Evolutionary conservation across 2,888 invertebrate genomes (phyloP).

Genomic region (Mimumesa dahlbomi): DNA sequence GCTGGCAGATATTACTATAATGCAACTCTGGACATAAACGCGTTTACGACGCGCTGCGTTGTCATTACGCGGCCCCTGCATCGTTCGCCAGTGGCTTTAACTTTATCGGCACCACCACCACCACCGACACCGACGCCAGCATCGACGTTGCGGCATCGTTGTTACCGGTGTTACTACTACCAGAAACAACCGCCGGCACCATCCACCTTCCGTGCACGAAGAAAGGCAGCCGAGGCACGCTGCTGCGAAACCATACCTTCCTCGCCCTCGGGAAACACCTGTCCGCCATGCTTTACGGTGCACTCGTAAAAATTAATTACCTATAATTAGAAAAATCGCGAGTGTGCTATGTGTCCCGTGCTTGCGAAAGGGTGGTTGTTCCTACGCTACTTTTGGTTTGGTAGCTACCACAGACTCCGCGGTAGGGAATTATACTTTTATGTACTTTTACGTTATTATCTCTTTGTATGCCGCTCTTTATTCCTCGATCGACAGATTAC

Average conservation of each 20-base stretch:
- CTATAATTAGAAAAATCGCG: slow-evolving; percentile 72
- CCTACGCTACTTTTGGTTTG: too few species aligned
- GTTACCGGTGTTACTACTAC: slow-evolving; percentile 56
- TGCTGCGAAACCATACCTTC: slow-evolving; percentile 25
- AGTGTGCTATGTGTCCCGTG: slow-evolving; percentile 12
- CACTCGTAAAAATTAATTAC: slow-evolving; percentile 76
- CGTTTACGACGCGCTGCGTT: slow-evolving; percentile 80
- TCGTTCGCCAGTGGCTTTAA: slow-evolving; percentile 78
- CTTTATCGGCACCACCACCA: slow-evolving; percentile 77
- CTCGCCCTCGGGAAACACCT: slow-evolving; percentile 68
- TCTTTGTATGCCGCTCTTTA: too few species aligned
- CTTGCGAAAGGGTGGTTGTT: too few species aligned
- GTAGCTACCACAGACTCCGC: neutral
- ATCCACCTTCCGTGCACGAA: slow-evolving; percentile 22
- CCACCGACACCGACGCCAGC: slow-evolving; percentile 54
- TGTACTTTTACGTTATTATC: too few species aligned
- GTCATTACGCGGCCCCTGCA: slow-evolving; percentile 79
- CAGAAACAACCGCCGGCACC: slow-evolving; percentile 37
- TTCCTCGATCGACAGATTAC: too few species aligned
- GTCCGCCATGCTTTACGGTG: slow-evolving; percentile 72
- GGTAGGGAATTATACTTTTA: too few species aligned
- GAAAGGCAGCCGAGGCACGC: slow-evolving; percentile 15
- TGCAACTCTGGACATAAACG: slow-evolving; percentile 80
- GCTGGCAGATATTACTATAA: slow-evolving; percentile 79
- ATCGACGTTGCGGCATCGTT: slow-evolving; percentile 38